Evolutionary conservation across 2,797 vertebrate genomes (phyloP).

Genomic region (Linurgus olivaceus): DNA sequence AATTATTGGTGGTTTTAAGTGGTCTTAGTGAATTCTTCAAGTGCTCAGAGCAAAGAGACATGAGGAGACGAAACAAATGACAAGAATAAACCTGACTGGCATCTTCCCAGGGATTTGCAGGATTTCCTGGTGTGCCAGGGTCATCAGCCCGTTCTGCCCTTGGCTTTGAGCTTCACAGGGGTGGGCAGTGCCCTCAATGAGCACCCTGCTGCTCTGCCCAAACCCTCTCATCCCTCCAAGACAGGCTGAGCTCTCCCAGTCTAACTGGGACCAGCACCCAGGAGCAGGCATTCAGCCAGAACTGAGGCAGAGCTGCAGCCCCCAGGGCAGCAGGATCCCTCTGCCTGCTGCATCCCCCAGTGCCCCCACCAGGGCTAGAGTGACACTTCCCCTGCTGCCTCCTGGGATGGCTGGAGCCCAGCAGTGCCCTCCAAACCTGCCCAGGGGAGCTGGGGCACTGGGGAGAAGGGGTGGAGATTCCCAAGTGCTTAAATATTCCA

Average conservation of each 20-base stretch:
- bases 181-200: neutral
- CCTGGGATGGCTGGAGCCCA: neutral
- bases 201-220: neutral
- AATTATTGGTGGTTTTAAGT: neutral
- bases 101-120: neutral
- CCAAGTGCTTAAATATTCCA: neutral
- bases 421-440: neutral
- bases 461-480: neutral
- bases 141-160: neutral
- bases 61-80: neutral
- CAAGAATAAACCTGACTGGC: neutral
- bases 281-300: too few species aligned
- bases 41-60: neutral
- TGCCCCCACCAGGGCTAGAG: neutral
- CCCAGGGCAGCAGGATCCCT: neutral
- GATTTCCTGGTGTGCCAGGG: neutral
- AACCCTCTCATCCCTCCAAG: neutral
- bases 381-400: neutral
- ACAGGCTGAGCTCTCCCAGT: neutral
- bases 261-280: too few species aligned
- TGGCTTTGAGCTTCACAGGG: neutral
- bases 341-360: neutral
- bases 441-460: neutral
- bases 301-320: neutral
- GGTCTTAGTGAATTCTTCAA: neutral